Percentiles rank a stretch among this genome's conserved stretches.
These are phyloP conservation scores for Melanogrammus aeglefinus DNA, from an alignment of 2,797 vertebrate genomes.

Conservation along the genomic window DNA sequence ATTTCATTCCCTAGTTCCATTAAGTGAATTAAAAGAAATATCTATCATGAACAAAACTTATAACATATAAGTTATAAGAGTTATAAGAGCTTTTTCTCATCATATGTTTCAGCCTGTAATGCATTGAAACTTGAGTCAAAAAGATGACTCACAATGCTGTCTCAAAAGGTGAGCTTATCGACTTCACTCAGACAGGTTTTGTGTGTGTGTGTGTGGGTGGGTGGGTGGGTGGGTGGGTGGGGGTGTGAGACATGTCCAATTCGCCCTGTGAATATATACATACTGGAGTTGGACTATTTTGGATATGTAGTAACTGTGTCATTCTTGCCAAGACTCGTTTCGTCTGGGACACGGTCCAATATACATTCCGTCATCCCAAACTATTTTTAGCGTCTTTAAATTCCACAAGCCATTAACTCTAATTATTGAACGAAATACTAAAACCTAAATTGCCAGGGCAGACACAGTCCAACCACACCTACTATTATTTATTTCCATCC, in stretches of 20 bases:
- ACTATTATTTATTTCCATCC: background rate
- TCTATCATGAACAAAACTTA: too few species aligned
- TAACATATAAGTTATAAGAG: too few species aligned
- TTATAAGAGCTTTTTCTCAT: background rate
- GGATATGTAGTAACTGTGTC: background rate
- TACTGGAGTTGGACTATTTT: background rate
- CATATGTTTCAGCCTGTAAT: background rate
- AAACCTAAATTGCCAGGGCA: slow-evolving; percentile 21
- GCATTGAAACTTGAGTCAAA: background rate
- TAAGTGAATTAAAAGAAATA: too few species aligned
- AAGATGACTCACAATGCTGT: background rate
- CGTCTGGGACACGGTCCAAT: slow-evolving; percentile 26
- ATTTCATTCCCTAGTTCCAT: background rate
- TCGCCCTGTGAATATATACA: slow-evolving; percentile 5
- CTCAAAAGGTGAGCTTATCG: background rate
- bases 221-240: background rate
- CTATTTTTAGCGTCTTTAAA: slow-evolving; percentile 27
- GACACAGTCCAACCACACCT: slow-evolving; percentile 4
- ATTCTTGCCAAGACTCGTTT: background rate
- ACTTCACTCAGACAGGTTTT: background rate
- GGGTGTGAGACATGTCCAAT: background rate
- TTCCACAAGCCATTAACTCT: slow-evolving; percentile 43
- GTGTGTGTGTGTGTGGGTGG: background rate
- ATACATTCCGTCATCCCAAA: slow-evolving; percentile 27
- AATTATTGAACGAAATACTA: slow-evolving; percentile 22